A percentile compares a stretch with the other conserved stretches of the same genome.
These are phyloP conservation scores for Symphodus melops DNA, from an alignment of 2,113 vertebrate species.

Conservation along the genomic window DNA sequence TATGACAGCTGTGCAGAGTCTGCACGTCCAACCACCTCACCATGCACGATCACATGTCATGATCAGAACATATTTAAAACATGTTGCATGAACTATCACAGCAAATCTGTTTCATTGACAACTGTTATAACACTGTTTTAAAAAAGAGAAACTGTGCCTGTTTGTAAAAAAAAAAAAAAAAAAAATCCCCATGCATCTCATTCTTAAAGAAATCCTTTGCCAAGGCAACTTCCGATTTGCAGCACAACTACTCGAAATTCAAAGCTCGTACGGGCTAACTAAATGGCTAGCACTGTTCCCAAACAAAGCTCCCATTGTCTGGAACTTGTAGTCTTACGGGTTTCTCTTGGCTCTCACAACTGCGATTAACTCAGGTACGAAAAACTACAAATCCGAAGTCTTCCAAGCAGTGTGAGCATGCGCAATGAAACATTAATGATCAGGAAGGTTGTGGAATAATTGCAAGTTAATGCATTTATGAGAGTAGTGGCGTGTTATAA, in stretches of 20 bases:
- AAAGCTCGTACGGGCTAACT: constrained; percentile 76
- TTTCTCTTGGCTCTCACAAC: constrained; percentile 53
- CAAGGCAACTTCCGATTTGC: constrained; percentile 75
- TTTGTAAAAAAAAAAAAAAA: too few relatives aligned
- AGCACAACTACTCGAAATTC: constrained; percentile 77
- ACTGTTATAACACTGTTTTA: constrained; percentile 3
- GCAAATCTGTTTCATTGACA: constrained; percentile 1
- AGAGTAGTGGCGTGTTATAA: constrained; percentile 1
- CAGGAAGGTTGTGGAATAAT: constrained; percentile 69
- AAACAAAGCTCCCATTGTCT: constrained; percentile 80
- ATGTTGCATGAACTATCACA: constrained; percentile 41
- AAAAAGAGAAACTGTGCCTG: neutral
- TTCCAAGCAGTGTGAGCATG: constrained; percentile 64
- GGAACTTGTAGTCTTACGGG: constrained; percentile 80
- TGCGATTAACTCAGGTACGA: constrained; percentile 62
- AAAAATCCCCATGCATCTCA: constrained; percentile 17
- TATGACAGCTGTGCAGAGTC: constrained; percentile 39
- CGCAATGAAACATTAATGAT: constrained; percentile 58
- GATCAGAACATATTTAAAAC: constrained; percentile 35
- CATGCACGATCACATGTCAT: neutral
- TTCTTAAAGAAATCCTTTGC: constrained; percentile 41
- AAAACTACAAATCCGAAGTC: constrained; percentile 80
- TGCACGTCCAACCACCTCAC: constrained; percentile 33
- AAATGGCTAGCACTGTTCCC: constrained; percentile 61
- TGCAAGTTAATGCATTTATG: constrained; percentile 54